phyloP scores from a whole-genome alignment of 2,113 vertebrate species.

The Carassius carassius region DNA sequence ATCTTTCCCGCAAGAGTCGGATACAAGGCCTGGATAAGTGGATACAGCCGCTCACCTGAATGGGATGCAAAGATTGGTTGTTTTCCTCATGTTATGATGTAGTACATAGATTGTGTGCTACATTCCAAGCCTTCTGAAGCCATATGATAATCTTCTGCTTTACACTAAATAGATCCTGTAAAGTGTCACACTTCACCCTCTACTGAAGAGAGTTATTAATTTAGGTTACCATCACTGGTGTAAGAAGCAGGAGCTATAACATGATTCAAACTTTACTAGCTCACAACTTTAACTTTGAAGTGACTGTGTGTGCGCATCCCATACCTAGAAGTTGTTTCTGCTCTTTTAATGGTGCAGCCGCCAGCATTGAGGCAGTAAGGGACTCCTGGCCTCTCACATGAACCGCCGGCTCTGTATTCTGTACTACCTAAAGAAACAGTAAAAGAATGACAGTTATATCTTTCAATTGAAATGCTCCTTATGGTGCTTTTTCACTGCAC shows the following conservation, averaged over 20 bases:
- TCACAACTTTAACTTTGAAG: not conserved
- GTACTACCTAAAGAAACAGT: slow-evolving; percentile 56
- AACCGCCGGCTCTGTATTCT: slow-evolving; percentile 57
- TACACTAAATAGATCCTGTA: no score
- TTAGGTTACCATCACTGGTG: not conserved
- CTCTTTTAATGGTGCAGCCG: slow-evolving; percentile 79
- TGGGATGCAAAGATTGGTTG: not conserved
- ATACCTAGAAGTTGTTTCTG: slow-evolving; percentile 80
- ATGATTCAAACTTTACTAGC: not conserved
- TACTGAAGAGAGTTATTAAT: not conserved
- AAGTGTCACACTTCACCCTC: no score
- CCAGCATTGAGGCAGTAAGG: slow-evolving; percentile 86
- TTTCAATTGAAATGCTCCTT: not conserved
- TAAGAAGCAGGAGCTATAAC: not conserved
- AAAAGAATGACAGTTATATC: not conserved
- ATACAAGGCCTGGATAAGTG: slow-evolving; percentile 82
- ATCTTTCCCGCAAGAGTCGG: slow-evolving; percentile 87
- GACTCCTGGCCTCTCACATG: slow-evolving; percentile 57
- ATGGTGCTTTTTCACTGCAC: no score
- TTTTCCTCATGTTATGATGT: no score
- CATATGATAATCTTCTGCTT: no score
- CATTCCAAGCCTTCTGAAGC: no score
- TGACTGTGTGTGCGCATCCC: not conserved
- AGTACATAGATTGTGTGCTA: no score
- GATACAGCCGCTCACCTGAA: slow-evolving; percentile 87